Conservation (phyloP, 2,113 vertebrate genomes). For the Hiodon tergisus region DNA sequence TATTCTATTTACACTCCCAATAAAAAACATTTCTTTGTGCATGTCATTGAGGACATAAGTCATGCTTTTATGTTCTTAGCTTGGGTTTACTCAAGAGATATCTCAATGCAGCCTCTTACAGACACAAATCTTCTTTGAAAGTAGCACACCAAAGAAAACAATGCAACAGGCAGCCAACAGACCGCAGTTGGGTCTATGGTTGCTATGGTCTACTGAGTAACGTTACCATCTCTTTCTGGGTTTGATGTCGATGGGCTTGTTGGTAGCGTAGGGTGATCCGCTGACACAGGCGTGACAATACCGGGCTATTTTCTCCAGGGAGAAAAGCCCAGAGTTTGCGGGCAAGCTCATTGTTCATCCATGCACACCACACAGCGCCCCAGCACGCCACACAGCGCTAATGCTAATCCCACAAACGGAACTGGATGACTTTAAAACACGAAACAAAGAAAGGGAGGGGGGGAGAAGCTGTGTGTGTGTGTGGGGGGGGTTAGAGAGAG, state of each 20-base stretch:
- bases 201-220: not conserved
- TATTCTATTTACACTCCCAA: too few relatives aligned
- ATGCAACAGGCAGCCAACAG: not conserved
- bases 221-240: conserved; percentile 80
- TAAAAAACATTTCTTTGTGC: too few relatives aligned
- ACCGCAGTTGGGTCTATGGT: conserved; percentile 17
- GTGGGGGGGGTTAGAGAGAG: conserved; percentile 12
- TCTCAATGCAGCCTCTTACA: too few relatives aligned
- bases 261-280: conserved; percentile 80
- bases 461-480: not conserved
- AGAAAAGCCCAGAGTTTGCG: conserved; percentile 72
- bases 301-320: conserved; percentile 75
- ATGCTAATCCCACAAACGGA: conserved; percentile 1
- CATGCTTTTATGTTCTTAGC: too few relatives aligned
- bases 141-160: too few relatives aligned
- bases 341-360: conserved; percentile 78
- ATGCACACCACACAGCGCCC: too few relatives aligned
- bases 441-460: conserved; percentile 21
- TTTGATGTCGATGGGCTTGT: conserved; percentile 95
- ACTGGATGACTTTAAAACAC: conserved; percentile 7
- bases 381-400: conserved; percentile 8
- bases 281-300: conserved; percentile 75
- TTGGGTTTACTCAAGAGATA: too few relatives aligned
- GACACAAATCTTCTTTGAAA: too few relatives aligned
- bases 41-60: too few relatives aligned